phyloP scores from a whole-genome alignment of 1,140 invertebrate genomes.

The Penaeus chinensis region DNA sequence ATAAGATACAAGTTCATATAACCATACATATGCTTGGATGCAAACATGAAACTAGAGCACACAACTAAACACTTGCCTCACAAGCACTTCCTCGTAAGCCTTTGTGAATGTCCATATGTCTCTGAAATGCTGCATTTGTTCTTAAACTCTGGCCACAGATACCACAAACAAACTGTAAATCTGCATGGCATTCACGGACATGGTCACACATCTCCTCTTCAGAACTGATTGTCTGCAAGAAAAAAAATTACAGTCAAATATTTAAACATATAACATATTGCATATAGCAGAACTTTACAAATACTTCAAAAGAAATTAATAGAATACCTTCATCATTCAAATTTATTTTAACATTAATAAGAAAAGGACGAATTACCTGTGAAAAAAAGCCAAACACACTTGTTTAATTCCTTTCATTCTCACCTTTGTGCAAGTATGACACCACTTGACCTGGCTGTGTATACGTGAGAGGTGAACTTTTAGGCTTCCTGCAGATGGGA shows the following conservation, averaged over 20 bases:
- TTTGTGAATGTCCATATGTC: slow-evolving; percentile 54
- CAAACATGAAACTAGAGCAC: too few species aligned
- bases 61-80: slow-evolving; percentile 20
- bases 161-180: slow-evolving; percentile 40
- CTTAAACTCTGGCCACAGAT: slow-evolving; percentile 46
- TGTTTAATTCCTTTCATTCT: background rate
- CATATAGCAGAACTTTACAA: too few species aligned
- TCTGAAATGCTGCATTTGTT: slow-evolving; percentile 52
- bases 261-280: too few species aligned
- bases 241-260: too few species aligned
- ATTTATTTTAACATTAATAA: too few species aligned
- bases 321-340: too few species aligned
- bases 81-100: slow-evolving; percentile 57
- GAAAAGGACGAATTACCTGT: too few species aligned
- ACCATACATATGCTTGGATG: too few species aligned
- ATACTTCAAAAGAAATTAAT: too few species aligned
- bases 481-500: slow-evolving; percentile 48
- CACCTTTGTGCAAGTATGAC: slow-evolving; percentile 49
- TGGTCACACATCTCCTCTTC: slow-evolving; percentile 50
- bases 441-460: slow-evolving; percentile 52
- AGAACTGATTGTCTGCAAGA: slow-evolving; percentile 41
- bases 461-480: slow-evolving; percentile 45
- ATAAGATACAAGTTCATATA: too few species aligned
- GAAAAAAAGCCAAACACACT: too few species aligned
- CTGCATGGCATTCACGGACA: slow-evolving; percentile 44